These are phyloP conservation scores for Atherinomorus stipes DNA, from an alignment of 2,113 vertebrate genomes.

Conservation along the genomic window DNA sequence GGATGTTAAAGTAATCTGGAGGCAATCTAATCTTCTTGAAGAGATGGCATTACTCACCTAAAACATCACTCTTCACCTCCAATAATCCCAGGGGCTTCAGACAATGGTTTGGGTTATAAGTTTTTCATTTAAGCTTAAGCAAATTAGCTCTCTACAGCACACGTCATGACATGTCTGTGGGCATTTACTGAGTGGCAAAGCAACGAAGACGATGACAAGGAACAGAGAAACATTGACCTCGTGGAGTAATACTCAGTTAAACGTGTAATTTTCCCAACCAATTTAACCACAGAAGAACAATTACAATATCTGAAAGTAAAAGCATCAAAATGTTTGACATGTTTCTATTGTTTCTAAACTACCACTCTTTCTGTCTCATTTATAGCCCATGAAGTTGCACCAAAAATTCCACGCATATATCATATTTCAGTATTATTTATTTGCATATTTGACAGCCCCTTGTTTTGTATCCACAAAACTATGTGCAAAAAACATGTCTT, in stretches of 20 bases:
- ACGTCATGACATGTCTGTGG: background rate
- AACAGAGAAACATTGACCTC: constrained; percentile 20
- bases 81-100: background rate
- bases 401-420: background rate
- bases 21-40: background rate
- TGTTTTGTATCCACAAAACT: background rate
- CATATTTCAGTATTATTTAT: background rate
- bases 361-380: background rate
- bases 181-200: constrained; percentile 15
- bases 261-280: constrained; percentile 10
- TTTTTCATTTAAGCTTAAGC: background rate
- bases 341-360: constrained; percentile 3
- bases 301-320: background rate
- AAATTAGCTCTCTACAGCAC: background rate
- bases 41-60: background rate
- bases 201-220: constrained; percentile 18
- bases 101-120: background rate
- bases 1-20: background rate
- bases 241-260: background rate
- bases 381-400: constrained; percentile 10
- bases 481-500: too few species aligned
- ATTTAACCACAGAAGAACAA: constrained; percentile 2
- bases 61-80: background rate
- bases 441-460: background rate
- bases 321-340: constrained; percentile 9